phyloP scores from a whole-genome alignment of 1,140 invertebrate species.

The Periplaneta americana region DNA sequence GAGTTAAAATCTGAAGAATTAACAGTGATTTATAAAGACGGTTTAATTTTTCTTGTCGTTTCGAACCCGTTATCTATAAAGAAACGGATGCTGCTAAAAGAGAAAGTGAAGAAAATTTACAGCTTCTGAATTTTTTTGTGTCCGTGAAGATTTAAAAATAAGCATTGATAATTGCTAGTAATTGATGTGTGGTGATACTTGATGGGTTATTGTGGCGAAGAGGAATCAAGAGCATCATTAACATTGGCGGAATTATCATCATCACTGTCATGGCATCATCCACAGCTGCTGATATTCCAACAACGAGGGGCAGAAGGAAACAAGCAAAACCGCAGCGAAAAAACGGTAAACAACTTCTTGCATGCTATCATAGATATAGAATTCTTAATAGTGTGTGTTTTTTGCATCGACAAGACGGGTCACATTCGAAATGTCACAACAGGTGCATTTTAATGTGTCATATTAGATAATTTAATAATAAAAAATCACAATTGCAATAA shows the following conservation, averaged over 20 bases:
- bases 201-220: background rate
- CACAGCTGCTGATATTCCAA: background rate
- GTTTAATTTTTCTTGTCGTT: background rate
- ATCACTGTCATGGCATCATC: background rate
- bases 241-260: too few species aligned
- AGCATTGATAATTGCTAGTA: background rate
- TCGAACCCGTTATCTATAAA: background rate
- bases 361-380: too few species aligned
- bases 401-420: too few species aligned
- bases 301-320: background rate
- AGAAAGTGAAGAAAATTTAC: background rate
- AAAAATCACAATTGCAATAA: too few species aligned
- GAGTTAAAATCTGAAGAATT: background rate
- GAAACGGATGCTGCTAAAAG: background rate
- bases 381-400: too few species aligned
- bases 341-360: too few species aligned
- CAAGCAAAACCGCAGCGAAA: background rate
- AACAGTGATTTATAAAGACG: background rate
- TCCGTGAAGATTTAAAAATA: background rate
- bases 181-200: background rate
- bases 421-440: too few species aligned
- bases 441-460: too few species aligned
- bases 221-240: background rate
- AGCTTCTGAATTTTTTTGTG: background rate
- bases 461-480: too few species aligned